phyloP scores from a whole-genome alignment of 2,888 invertebrate genomes.

The Polydrusus tereticollis region DNA sequence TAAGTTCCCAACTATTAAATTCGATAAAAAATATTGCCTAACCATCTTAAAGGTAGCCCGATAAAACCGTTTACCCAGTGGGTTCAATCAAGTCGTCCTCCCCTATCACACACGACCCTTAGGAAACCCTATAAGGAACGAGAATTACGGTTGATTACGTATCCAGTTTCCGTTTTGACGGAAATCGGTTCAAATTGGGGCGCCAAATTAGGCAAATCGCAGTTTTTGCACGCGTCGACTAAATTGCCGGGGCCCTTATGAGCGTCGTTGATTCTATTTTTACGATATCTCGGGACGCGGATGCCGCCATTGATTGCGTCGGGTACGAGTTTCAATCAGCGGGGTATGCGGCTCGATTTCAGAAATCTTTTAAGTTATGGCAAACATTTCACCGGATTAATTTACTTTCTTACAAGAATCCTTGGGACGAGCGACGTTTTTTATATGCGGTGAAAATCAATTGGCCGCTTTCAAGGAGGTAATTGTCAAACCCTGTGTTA shows the following conservation, averaged over 20 bases:
- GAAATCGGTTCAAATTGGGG: slow-evolving; percentile 41
- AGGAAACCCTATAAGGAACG: slow-evolving; percentile 40
- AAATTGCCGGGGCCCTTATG: slow-evolving; percentile 40
- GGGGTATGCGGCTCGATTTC: slow-evolving; percentile 7
- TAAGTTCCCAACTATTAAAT: too few species aligned
- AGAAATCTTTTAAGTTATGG: not conserved
- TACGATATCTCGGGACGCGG: slow-evolving; percentile 42
- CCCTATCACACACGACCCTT: slow-evolving; percentile 26
- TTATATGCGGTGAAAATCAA: not conserved
- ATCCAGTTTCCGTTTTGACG: slow-evolving; percentile 30
- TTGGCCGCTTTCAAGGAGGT: too few species aligned
- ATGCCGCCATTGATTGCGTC: slow-evolving; percentile 35
- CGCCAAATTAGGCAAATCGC: slow-evolving; percentile 47
- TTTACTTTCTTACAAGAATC: not conserved
- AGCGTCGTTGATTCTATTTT: slow-evolving; percentile 44
- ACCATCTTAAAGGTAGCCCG: not conserved
- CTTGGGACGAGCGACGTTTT: not conserved
- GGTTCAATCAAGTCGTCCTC: slow-evolving; percentile 33
- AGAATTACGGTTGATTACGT: slow-evolving; percentile 44
- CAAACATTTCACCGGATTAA: slow-evolving; percentile 4
- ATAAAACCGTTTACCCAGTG: slow-evolving; percentile 17
- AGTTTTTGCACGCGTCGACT: slow-evolving; percentile 48
- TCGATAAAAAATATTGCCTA: slow-evolving; percentile 6
- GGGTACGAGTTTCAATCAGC: slow-evolving; percentile 29
- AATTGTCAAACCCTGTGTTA: too few species aligned